Conservation (phyloP, 2,797 vertebrate genomes). For the Rhinogobio ventralis region DNA sequence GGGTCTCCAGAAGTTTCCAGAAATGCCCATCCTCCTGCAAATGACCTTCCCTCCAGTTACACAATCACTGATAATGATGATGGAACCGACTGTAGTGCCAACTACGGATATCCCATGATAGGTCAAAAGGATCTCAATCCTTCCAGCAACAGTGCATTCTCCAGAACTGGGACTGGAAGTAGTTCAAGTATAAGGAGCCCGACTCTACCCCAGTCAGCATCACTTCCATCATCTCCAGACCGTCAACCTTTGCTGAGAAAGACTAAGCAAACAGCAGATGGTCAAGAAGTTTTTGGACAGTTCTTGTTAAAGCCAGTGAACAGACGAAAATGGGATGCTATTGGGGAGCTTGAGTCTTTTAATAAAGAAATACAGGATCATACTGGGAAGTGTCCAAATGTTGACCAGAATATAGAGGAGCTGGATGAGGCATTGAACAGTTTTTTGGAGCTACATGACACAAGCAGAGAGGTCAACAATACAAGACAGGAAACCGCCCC, state of each 20-base stretch:
- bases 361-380: slow-evolving; percentile 95
- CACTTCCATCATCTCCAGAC: slow-evolving; percentile 64
- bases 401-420: slow-evolving; percentile 66
- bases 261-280: slow-evolving; percentile 72
- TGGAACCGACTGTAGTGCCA: slow-evolving; percentile 69
- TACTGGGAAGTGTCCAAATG: slow-evolving; percentile 77
- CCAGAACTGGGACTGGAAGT: slow-evolving; percentile 68
- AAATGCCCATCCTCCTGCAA: slow-evolving; percentile 67
- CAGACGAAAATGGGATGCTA: slow-evolving; percentile 92
- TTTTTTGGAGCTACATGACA: slow-evolving; percentile 62
- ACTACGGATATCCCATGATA: slow-evolving; percentile 75
- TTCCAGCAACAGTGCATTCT: slow-evolving; percentile 90
- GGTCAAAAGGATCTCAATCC: slow-evolving; percentile 85
- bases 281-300: slow-evolving; percentile 90
- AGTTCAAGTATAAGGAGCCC: slow-evolving; percentile 63
- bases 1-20: slow-evolving; percentile 81
- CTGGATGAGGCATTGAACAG: slow-evolving; percentile 66
- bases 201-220: slow-evolving; percentile 62
- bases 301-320: slow-evolving; percentile 95
- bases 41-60: slow-evolving; percentile 67
- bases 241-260: slow-evolving; percentile 68
- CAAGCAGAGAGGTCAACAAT: slow-evolving; percentile 53
- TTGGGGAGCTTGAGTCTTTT: slow-evolving; percentile 94
- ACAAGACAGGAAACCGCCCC: slow-evolving; percentile 57
- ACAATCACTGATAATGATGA: slow-evolving; percentile 62